Percentiles rank a stretch among this genome's conserved stretches.
phyloP scores from a whole-genome alignment of 2,888 invertebrate genomes.

The Epinotia brunnichana region DNA sequence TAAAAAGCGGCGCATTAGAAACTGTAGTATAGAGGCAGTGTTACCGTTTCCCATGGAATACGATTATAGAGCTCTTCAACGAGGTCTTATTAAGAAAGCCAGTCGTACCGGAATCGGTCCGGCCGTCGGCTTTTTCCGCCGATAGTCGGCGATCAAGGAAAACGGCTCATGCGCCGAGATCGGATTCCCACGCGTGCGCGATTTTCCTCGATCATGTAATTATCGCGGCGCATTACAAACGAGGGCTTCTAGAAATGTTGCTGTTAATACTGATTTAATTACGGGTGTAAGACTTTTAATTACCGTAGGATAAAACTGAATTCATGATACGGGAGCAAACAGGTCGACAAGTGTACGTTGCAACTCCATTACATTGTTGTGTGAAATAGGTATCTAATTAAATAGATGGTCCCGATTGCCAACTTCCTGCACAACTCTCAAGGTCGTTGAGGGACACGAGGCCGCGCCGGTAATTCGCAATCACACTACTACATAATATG shows the following conservation, averaged over 20 bases:
- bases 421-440: background rate
- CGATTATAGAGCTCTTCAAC: constrained; percentile 53
- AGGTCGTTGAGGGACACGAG: background rate
- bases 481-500: background rate
- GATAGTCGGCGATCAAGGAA: constrained; percentile 64
- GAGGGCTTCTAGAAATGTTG: constrained; percentile 22
- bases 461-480: background rate
- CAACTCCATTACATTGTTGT: background rate
- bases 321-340: constrained; percentile 5
- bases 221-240: constrained; percentile 50
- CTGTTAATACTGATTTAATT: constrained; percentile 27
- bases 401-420: background rate
- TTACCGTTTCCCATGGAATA: constrained; percentile 43
- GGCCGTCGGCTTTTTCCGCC: constrained; percentile 66
- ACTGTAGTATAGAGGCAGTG: constrained; percentile 5
- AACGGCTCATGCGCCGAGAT: constrained; percentile 74
- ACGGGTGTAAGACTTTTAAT: background rate
- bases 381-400: background rate
- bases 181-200: constrained; percentile 75
- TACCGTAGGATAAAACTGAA: background rate
- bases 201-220: constrained; percentile 69
- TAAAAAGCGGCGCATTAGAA: constrained; percentile 34
- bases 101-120: constrained; percentile 59
- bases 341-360: background rate
- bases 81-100: constrained; percentile 64